Base-by-base conservation (phyloP, 1,140 invertebrate genomes). In the Plodia interpunctella region DNA sequence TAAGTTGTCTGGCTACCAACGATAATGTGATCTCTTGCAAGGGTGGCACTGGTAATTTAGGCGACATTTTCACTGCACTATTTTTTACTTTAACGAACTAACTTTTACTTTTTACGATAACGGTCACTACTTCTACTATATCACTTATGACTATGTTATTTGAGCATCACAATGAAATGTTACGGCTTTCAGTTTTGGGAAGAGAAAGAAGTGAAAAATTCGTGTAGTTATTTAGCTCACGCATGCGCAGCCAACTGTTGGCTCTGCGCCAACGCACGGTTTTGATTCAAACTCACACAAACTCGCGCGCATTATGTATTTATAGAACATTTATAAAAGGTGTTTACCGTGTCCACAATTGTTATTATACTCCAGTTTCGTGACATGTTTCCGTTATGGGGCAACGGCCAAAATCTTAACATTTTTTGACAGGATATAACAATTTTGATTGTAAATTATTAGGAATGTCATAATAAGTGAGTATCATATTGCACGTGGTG, bases 301-400 rank as follows among this genome's bases (percentile, higher is more conserved):
- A 79, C 80, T 73, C 72, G 75, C 66, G 61, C 62, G 66, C 58
- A 65, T 66, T 70, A 66, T 38, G 74, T 84, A 83, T 88, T 87
- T 79, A 85, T 88, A 87, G 84, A 88, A 80, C 67, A 76, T 86
- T 87, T 86, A 87, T 79, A 83, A 85, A 85, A 81, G 66, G 73
- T 86, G 83, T 88, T 88, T 86, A 86, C 76, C 68, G 61, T 63
- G 49, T 50, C 55, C 70, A 66, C 60, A 72, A 72, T 71, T 68
- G 68, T 68, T 70, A 65, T 68, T 70, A 64, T 66, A 65, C 59
- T 59, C 63, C 38, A 49, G 32, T 56, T 55, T 65, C 25, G 57
- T 25, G 38, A 44, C n/a, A n/a, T n/a, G n/a, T n/a, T n/a, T n/a
- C 13, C 38, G 38, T 44, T 44, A 15, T 15, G 15, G 4, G 38